These are phyloP conservation scores for Capitella teleta DNA, from an alignment of 1,140 invertebrate genomes.

Conservation along the genomic window DNA sequence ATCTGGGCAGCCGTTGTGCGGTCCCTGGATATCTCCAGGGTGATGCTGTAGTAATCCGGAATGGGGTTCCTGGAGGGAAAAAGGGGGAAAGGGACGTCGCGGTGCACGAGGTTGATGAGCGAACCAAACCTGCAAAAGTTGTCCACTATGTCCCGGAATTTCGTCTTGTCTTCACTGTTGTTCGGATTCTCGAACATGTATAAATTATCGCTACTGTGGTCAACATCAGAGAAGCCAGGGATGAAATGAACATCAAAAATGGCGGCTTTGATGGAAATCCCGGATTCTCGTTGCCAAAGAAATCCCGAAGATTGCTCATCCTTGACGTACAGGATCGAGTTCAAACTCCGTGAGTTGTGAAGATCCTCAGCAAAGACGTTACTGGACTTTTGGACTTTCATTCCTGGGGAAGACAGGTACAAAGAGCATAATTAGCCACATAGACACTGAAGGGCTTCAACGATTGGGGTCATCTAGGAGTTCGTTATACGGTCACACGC, in stretches of 20 bases:
- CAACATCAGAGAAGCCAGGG: slow-evolving; percentile 11
- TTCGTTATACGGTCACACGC: too few species aligned
- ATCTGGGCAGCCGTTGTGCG: slow-evolving; percentile 8
- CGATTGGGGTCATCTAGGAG: too few species aligned
- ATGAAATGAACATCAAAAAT: slow-evolving; percentile 12
- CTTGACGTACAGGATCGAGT: slow-evolving; percentile 12
- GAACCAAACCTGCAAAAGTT: slow-evolving; percentile 14
- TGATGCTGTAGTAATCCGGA: slow-evolving; percentile 14
- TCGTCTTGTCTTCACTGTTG: slow-evolving; percentile 11
- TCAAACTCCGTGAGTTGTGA: slow-evolving; percentile 4
- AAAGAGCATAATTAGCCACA: too few species aligned
- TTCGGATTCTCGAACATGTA: slow-evolving; percentile 12
- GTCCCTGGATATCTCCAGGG: slow-evolving; percentile 13
- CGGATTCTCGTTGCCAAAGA: slow-evolving; percentile 13
- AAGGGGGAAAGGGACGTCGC: background rate
- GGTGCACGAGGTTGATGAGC: background rate
- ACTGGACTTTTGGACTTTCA: slow-evolving; percentile 7
- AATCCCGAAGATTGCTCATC: slow-evolving; percentile 13
- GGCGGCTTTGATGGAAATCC: slow-evolving; percentile 11
- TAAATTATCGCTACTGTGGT: slow-evolving; percentile 13
- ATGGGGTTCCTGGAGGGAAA: slow-evolving; percentile 13
- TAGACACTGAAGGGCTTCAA: too few species aligned
- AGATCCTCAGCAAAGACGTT: slow-evolving; percentile 15
- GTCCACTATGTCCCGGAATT: slow-evolving; percentile 8
- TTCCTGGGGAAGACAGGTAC: slow-evolving; percentile 3